Conservation (phyloP, 1,140 invertebrate species). For the Saxidomus purpurata region DNA sequence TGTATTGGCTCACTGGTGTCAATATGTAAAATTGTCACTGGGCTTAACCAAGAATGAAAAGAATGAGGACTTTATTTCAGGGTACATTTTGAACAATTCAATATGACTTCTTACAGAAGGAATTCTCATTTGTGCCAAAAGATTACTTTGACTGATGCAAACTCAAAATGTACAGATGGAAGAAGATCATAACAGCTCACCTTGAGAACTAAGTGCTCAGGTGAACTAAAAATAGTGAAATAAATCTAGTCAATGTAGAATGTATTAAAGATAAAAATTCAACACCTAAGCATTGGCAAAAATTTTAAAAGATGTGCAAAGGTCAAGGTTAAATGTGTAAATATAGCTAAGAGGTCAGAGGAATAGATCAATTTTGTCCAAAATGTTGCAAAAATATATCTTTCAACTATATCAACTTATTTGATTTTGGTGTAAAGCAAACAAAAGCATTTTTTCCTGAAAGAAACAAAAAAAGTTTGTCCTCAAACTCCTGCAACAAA, state of each 20-base stretch:
- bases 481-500: slow-evolving; percentile 61
- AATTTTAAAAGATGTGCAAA: slow-evolving; percentile 27
- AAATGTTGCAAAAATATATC: slow-evolving; percentile 23
- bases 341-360: slow-evolving; percentile 38
- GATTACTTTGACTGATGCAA: too few species aligned
- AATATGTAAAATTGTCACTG: too few species aligned
- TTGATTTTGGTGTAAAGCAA: slow-evolving; percentile 12
- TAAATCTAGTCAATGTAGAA: slow-evolving; percentile 7
- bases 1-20: too few species aligned
- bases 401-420: not conserved
- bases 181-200: too few species aligned
- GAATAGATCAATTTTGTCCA: slow-evolving; percentile 52
- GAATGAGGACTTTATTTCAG: too few species aligned
- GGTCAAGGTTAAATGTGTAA: slow-evolving; percentile 49
- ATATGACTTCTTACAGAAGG: too few species aligned
- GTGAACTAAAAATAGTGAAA: not conserved
- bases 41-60: too few species aligned
- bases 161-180: too few species aligned
- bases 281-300: slow-evolving; percentile 14
- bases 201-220: too few species aligned
- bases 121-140: too few species aligned
- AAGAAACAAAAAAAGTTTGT: slow-evolving; percentile 61
- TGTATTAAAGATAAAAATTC: slow-evolving; percentile 4
- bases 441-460: slow-evolving; percentile 48
- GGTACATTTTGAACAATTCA: too few species aligned